phyloP scores from a whole-genome alignment of 2,888 invertebrate genomes.

The Melinopterus prodromus region DNA sequence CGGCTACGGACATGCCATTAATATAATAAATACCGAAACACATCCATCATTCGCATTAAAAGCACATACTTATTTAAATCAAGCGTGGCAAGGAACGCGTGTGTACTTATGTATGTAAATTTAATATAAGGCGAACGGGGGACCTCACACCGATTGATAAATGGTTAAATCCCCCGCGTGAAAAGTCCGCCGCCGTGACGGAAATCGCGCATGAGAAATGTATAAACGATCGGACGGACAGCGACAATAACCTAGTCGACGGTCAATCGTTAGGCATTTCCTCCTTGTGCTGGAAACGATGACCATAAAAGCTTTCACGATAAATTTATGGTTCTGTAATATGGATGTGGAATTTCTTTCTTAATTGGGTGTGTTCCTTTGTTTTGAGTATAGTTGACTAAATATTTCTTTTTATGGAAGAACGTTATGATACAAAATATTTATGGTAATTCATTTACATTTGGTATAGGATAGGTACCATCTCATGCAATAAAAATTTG shows the following conservation, averaged over 20 bases:
- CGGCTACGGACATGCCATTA: constrained; percentile 23
- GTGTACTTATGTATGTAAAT: constrained; percentile 24
- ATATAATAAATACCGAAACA: constrained; percentile 23
- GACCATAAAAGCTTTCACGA: background rate
- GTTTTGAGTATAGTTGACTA: background rate
- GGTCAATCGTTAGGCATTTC: background rate
- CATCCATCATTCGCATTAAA: constrained; percentile 23
- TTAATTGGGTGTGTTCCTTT: background rate
- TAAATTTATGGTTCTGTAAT: background rate
- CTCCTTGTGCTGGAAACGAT: background rate
- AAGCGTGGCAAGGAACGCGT: constrained; percentile 15
- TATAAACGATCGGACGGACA: constrained; percentile 14
- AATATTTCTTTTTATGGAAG: too few relatives aligned
- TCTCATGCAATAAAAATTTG: too few relatives aligned
- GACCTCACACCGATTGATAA: constrained; percentile 24
- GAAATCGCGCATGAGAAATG: constrained; percentile 25
- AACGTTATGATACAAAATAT: too few relatives aligned
- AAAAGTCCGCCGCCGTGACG: constrained; percentile 9
- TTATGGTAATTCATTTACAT: too few relatives aligned
- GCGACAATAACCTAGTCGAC: constrained; percentile 21
- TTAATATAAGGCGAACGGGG: constrained; percentile 17
- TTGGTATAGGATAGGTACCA: too few relatives aligned
- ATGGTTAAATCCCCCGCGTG: constrained; percentile 11
- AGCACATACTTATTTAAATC: constrained; percentile 19
- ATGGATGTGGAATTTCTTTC: background rate